Base-by-base conservation (phyloP, 2,797 vertebrate genomes). In the Gymnodraco acuticeps region DNA sequence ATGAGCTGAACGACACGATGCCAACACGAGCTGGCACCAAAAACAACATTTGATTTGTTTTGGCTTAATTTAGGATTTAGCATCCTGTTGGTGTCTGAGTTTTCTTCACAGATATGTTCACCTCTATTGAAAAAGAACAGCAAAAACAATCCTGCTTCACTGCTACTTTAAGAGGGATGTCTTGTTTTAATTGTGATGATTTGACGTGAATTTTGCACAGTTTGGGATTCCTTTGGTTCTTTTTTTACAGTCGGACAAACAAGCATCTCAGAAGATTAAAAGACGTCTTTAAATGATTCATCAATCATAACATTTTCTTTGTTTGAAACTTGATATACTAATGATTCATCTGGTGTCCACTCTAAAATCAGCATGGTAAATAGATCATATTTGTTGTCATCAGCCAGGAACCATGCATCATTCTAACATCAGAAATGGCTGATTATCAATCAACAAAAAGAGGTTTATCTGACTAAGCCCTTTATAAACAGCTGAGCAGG, bases 21-120 rank as follows among this genome's bases (percentile, higher is more conserved):
- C 48, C 75, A 65, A 64, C 1, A 61, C 38, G 38, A 54, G 63
- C 53, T 53, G 73, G 64, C 74, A 70, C 17, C 16, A 68, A 63
- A 73, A 12, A 43, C 11, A 8, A 64, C 31, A 43, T 48, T 59
- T 4, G 9, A 73, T 68, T 69, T 60, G 66, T 9, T 7, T 17
- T 31, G 64, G 47, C 80, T 76, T 66, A 50, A 69, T 47, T 5
- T 15, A 73, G 41, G 51, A 62, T 67, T 63, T 60, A 38, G 17
- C 55, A 42, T 73, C 38, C 23, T 78, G 60, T 12, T 55, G 33
- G 41, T 17, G 31, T 50, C 51, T 41, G 52, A 79, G n/a, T 52
- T 13, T 62, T 43, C 62, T 48, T 67, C 42, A 70, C 4, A 51
- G 17, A 77, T 15, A 33, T 50, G 46, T 70, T 54, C 27, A 1